Evolutionary conservation across 2,797 vertebrate species (phyloP).

Genomic region (Chelmon rostratus): DNA sequence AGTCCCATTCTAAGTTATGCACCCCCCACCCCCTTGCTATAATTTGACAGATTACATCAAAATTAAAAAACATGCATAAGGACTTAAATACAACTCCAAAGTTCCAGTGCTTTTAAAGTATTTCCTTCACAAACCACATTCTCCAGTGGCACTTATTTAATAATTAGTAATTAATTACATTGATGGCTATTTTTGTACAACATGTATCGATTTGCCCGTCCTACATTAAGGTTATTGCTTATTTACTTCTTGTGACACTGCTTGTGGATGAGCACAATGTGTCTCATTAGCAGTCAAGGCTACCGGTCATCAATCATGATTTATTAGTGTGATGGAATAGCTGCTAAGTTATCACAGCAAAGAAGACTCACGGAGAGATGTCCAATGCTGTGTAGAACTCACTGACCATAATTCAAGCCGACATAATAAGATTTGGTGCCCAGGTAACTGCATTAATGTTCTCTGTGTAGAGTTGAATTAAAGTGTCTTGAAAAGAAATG

Average conservation of each 20-base stretch:
- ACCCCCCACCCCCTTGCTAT: neutral
- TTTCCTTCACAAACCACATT: neutral
- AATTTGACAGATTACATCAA: slow-evolving; percentile 2
- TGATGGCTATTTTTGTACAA: neutral
- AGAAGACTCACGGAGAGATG: neutral
- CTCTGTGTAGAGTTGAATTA: neutral
- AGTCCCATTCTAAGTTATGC: neutral
- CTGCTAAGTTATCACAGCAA: slow-evolving; percentile 6
- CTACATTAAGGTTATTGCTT: neutral
- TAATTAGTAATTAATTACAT: neutral
- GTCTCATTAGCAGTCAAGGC: slow-evolving; percentile 1
- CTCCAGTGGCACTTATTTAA: neutral
- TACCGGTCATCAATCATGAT: slow-evolving; percentile 1
- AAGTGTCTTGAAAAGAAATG: neutral
- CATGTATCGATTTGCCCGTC: neutral
- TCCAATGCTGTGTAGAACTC: slow-evolving; percentile 1
- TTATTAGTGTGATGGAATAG: slow-evolving; percentile 1
- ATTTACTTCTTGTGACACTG: neutral
- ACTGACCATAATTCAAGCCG: slow-evolving; percentile 5
- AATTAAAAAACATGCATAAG: neutral
- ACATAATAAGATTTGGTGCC: slow-evolving; percentile 18
- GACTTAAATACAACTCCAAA: neutral
- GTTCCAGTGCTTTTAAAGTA: neutral
- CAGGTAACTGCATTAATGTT: slow-evolving; percentile 15
- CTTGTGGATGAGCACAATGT: slow-evolving; percentile 4